These are phyloP conservation scores for Sphenodon punctatus DNA, from an alignment of 2,797 vertebrate genomes.

Conservation along the genomic window DNA sequence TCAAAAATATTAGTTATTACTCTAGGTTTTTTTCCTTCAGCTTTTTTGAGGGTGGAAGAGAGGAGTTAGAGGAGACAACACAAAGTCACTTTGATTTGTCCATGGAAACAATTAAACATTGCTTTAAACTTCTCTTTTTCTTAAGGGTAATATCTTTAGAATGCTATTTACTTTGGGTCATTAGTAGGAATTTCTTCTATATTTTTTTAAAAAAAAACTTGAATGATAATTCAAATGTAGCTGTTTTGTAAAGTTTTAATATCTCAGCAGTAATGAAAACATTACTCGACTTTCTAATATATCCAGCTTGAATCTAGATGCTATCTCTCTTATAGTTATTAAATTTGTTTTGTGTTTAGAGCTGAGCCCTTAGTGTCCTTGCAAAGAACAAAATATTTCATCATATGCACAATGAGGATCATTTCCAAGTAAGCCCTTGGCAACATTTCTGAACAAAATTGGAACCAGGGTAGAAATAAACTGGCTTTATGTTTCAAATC, in stretches of 20 bases:
- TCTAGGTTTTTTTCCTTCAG: not conserved
- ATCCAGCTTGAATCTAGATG: constrained; percentile 8
- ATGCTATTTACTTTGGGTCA: not conserved
- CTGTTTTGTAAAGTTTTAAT: not conserved
- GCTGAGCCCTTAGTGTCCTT: not conserved
- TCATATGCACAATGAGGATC: constrained; percentile 22
- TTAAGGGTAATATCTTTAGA: not conserved
- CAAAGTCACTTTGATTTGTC: not conserved
- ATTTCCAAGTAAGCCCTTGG: constrained; percentile 66
- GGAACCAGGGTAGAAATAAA: constrained; percentile 75
- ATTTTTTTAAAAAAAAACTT: not conserved
- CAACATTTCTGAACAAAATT: constrained; percentile 60
- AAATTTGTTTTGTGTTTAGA: constrained; percentile 28
- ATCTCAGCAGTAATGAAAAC: not conserved
- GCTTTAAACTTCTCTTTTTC: not conserved
- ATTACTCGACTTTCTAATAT: not conserved
- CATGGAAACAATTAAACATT: not conserved
- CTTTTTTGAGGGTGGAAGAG: not conserved
- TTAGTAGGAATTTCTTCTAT: too few relatives aligned
- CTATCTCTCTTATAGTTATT: not conserved
- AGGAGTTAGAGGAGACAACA: not conserved
- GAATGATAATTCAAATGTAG: not conserved
- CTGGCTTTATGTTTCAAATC: constrained; percentile 72
- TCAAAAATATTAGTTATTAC: not conserved
- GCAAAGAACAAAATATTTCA: constrained; percentile 32